These are phyloP conservation scores for Adelognathus sp. DNA, from an alignment of 2,888 invertebrate genomes.

Conservation along the genomic window DNA sequence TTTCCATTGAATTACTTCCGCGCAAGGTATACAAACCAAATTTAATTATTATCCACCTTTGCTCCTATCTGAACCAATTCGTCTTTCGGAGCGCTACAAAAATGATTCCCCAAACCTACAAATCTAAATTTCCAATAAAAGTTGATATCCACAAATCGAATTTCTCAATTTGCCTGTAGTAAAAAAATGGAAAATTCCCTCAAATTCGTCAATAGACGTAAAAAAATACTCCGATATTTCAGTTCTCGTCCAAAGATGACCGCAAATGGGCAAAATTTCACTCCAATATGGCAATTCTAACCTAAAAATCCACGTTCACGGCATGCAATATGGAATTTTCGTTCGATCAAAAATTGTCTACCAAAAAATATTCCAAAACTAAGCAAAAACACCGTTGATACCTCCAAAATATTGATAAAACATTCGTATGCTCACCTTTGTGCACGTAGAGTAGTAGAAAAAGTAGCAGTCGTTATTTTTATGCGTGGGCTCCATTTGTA, in stretches of 20 bases:
- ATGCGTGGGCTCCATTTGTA: slow-evolving; percentile 86
- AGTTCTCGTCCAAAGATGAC: not conserved
- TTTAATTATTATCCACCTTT: too few relatives aligned
- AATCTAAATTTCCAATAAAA: too few relatives aligned
- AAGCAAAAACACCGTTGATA: slow-evolving; percentile 9
- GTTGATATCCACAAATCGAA: too few relatives aligned
- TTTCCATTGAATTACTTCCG: too few relatives aligned
- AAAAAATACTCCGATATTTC: not conserved
- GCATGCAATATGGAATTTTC: slow-evolving; percentile 61
- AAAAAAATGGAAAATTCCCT: too few relatives aligned
- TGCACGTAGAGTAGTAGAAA: slow-evolving; percentile 93
- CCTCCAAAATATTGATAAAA: not conserved
- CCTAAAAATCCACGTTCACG: slow-evolving; percentile 63
- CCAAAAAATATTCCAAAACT: not conserved
- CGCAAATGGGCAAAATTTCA: slow-evolving; percentile 54
- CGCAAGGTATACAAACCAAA: too few relatives aligned
- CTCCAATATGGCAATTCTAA: slow-evolving; percentile 76
- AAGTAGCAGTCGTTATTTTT: slow-evolving; percentile 94
- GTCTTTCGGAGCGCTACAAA: too few relatives aligned
- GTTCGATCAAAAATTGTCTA: slow-evolving; percentile 24
- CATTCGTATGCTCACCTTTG: slow-evolving; percentile 85
- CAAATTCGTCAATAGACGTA: not conserved
- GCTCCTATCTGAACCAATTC: too few relatives aligned
- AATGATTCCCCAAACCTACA: too few relatives aligned
- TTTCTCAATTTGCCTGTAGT: too few relatives aligned